Percentiles rank a stretch among this genome's conserved stretches.
phyloP scores from a whole-genome alignment of 2,888 invertebrate species.

The Trachelus tabidus region DNA sequence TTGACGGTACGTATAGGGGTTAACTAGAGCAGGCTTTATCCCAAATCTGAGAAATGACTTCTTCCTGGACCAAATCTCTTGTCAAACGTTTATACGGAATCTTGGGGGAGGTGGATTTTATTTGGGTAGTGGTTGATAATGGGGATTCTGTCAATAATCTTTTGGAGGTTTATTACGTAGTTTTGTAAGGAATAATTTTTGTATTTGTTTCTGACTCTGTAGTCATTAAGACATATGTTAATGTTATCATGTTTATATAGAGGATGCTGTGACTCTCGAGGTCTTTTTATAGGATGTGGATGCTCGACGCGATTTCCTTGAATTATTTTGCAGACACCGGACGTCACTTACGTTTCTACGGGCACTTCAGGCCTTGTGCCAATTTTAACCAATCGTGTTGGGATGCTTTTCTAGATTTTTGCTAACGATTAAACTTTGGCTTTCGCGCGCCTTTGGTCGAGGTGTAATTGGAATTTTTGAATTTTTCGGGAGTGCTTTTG shows the following conservation, averaged over 20 bases:
- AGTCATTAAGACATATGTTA: background rate
- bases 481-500: background rate
- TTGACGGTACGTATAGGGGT: background rate
- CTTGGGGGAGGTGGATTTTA: background rate
- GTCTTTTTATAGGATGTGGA: background rate
- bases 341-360: background rate
- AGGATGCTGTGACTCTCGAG: background rate
- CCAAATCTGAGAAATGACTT: conserved; percentile 19
- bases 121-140: background rate
- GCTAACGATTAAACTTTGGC: background rate
- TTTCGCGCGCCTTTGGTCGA: background rate
- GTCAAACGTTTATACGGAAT: background rate
- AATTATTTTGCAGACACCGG: background rate
- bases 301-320: background rate
- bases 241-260: background rate
- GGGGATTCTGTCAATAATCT: background rate
- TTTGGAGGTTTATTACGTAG: background rate
- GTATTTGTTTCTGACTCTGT: background rate
- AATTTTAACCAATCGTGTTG: background rate
- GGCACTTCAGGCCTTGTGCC: background rate
- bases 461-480: background rate
- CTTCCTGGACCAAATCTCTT: conserved; percentile 13
- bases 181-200: background rate
- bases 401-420: background rate
- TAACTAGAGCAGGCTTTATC: conserved; percentile 23